Base-by-base conservation (phyloP, 2,113 vertebrate genomes). In the Peromyscus californicus region DNA sequence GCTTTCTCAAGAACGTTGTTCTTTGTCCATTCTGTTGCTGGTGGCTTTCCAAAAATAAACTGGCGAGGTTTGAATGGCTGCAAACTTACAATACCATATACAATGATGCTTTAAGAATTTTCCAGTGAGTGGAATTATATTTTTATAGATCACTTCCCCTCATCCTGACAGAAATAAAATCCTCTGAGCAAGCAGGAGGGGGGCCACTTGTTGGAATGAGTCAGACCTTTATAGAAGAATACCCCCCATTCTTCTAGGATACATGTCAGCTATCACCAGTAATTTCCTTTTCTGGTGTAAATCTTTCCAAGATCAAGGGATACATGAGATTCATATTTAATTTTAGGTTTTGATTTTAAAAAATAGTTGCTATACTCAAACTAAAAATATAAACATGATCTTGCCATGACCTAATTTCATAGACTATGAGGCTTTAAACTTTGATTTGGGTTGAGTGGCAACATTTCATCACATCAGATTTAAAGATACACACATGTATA, bases 101-200 rank as follows among this genome's bases (percentile, higher is more conserved):
- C 84, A 91, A 93, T 78, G 89, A 82, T 91, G 85, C 80, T 85
- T 87, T 96, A 89, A 95, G 83, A 89, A 90, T 94, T 94, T 96
- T 96, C 78, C 82, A 91, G 1, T 86, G 89, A 97, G 85, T 94
- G 51, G 83, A 96, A 91, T 61, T 75, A 69, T 80, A 93, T 97
- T 96, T 97, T 93, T 82, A 84, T 86, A 90, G 69, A n/a, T 91
- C 54, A 96, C 78, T 96, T 94, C 63, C 51, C 54, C 69, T 89
- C 79, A 92, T 92, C n/a, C 72, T 59, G 54, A 92, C 54, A 94
- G 89, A 92, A 96, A 96, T 85, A 85, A 94, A 94, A 45, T 48
- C 26, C 54, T 94, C 65, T 91, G 83, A 92, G 57, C 24, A 89
- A 97, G 39, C 39, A 67, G 9, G 42, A 93, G 33, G 85, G 36